Percentiles rank a stretch among this genome's conserved stretches.
Evolutionary conservation across 1,140 invertebrate genomes (phyloP).

Genomic region (Drosophila rhopaloa): DNA sequence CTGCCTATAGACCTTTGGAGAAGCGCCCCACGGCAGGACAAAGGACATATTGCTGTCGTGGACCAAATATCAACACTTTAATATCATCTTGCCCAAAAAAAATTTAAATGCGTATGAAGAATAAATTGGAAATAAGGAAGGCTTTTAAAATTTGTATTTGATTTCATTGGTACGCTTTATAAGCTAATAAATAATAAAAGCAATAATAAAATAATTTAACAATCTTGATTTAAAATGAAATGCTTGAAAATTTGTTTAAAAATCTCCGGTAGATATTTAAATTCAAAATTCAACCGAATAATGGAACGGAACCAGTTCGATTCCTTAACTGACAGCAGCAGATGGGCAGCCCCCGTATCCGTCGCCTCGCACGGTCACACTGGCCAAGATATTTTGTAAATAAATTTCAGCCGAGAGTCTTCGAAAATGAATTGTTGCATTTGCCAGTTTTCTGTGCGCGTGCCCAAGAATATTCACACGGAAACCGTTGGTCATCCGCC

Average conservation of each 20-base stretch:
- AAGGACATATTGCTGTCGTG: slow-evolving; percentile 34
- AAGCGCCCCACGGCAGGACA: slow-evolving; percentile 25
- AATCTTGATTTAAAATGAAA: background rate
- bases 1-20: slow-evolving; percentile 14
- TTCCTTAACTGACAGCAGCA: too few relatives aligned
- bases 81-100: slow-evolving; percentile 1
- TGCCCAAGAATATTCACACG: slow-evolving; percentile 61
- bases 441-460: slow-evolving; percentile 70
- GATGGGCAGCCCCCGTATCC: background rate
- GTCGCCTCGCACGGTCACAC: background rate
- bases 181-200: too few relatives aligned
- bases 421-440: slow-evolving; percentile 71
- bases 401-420: slow-evolving; percentile 21
- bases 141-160: too few relatives aligned
- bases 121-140: background rate
- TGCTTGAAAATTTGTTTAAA: too few relatives aligned
- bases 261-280: background rate
- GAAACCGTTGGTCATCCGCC: slow-evolving; percentile 69
- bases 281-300: background rate
- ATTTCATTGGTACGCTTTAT: too few relatives aligned
- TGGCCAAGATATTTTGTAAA: slow-evolving; percentile 34
- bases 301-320: background rate
- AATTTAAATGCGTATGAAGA: slow-evolving; percentile 4
- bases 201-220: too few relatives aligned
- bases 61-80: slow-evolving; percentile 26